Evolutionary conservation across 2,113 vertebrate genomes (phyloP), one percentile per base, ranked within the genome.

Genomic region (Atlantisia rogersi): DNA sequence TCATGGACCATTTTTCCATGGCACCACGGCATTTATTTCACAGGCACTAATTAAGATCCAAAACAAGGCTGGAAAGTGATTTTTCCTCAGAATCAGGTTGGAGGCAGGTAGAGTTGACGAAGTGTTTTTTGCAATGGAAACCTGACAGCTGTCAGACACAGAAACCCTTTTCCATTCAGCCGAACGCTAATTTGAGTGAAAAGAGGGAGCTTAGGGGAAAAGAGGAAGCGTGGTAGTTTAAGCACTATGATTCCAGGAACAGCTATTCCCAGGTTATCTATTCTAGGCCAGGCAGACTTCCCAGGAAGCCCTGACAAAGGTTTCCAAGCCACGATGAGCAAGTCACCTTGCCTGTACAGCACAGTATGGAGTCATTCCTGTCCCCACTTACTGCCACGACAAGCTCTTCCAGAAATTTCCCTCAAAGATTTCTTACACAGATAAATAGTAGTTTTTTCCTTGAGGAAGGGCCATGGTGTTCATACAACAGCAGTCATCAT

Each of bases 401-500:
- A 15, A 76, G 19, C n/a, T 86, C 69, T 95, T 92, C 95, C 92
- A 94, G 80, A 87, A 95, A 87, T 20, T 67, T 95, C 81, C 84
- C 50, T 59, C 2, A 0, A 70, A 89, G 76, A 87, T 50, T 70
- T 76, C 86, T 88, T 29, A 82, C 1, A 2, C 69, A 85, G 83
- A 94, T 71, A 94, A 95, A 53, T 15, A 1, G 18, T 70, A 6
- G 19, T 48, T 92, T 94, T 90, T 88, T 19, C 44, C 52, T 83
- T 93, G 91, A 96, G 16, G 5, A 15, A 85, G 52, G 46, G 81
- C 88, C 86, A 32, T 2, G 59, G 70, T 0, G 0, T 62, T 85
- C 21, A 3, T 67, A 79, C 92, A 82, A 69, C 9, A 89, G 67
- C 69, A 88, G 63, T 91, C 86, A 94, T 82, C 80, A 79, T 82